Percentiles rank a stretch among this genome's conserved stretches.
Evolutionary conservation across 92 coral and sea anemone species (phyloP).

Genomic region (Metridium senile): DNA sequence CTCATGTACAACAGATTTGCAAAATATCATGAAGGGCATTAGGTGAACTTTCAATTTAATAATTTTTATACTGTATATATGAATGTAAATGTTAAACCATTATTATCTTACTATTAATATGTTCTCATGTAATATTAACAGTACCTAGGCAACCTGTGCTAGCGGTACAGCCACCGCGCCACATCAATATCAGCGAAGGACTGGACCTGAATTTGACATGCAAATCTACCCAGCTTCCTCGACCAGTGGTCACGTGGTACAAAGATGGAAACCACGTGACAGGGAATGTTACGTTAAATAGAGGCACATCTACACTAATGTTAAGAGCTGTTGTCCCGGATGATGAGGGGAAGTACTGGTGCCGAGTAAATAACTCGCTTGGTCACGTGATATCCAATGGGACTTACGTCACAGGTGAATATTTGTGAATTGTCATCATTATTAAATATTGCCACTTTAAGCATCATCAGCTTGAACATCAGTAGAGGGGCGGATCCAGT

Average conservation of each 20-base stretch:
- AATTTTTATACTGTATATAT: too few relatives aligned
- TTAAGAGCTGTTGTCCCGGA: neutral
- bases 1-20: too few relatives aligned
- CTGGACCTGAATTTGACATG: conserved; percentile 33
- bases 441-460: too few relatives aligned
- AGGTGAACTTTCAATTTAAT: too few relatives aligned
- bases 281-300: neutral
- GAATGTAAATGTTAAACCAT: too few relatives aligned
- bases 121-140: neutral
- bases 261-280: conserved; percentile 12
- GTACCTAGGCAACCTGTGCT: conserved; percentile 10
- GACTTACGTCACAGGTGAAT: conserved; percentile 13
- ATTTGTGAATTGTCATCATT: too few relatives aligned
- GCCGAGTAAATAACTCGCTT: conserved; percentile 25
- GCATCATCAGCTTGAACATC: too few relatives aligned
- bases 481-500: too few relatives aligned
- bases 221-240: conserved; percentile 40
- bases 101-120: neutral
- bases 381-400: conserved; percentile 13
- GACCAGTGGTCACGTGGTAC: conserved; percentile 51
- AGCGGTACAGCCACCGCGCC: conserved; percentile 25
- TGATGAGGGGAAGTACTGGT: conserved; percentile 31
- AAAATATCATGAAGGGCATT: too few relatives aligned
- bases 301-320: conserved; percentile 15
- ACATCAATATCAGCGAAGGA: conserved; percentile 28